Percentiles rank a stretch among this genome's conserved stretches.
Conservation (phyloP, 2,113 vertebrate species). For the Lophura nycthemera region DNA sequence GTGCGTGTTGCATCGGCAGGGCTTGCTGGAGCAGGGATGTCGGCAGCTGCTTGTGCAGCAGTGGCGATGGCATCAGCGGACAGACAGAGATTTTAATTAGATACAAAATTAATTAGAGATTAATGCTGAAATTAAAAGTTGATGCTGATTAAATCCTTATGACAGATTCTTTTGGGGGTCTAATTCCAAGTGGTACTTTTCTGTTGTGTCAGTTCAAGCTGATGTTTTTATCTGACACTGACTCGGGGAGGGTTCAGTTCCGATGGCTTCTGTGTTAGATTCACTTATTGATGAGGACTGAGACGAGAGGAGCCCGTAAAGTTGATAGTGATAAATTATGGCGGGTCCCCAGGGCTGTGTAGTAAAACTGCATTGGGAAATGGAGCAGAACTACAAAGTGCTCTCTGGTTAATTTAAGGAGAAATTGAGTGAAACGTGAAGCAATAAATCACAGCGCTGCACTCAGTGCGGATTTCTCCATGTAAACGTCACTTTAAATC, state of each 20-base stretch:
- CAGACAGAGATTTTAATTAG: neutral
- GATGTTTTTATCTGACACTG: conserved; percentile 39
- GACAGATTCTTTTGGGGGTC: neutral
- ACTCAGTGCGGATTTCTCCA: conserved; percentile 22
- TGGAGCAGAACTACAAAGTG: conserved; percentile 76
- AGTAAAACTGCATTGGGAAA: conserved; percentile 71
- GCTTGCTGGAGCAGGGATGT: neutral
- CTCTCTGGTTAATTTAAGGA: conserved; percentile 70
- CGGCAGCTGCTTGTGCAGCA: neutral
- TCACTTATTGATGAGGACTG: conserved; percentile 69
- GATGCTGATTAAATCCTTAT: neutral
- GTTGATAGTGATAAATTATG: conserved; percentile 73
- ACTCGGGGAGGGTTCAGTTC: conserved; percentile 35
- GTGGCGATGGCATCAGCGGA: neutral
- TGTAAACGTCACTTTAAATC: conserved; percentile 48
- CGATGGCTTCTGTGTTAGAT: conserved; percentile 11
- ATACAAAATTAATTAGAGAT: neutral
- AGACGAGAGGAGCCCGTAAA: conserved; percentile 63
- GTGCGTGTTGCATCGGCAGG: neutral
- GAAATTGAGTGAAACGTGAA: conserved; percentile 66
- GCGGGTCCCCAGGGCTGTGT: conserved; percentile 71
- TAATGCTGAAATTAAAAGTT: neutral
- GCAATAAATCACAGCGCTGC: conserved; percentile 64
- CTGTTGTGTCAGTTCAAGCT: neutral
- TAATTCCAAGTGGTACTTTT: neutral